These are phyloP conservation scores for Brachionus calyciflorus DNA, from an alignment of 1,140 invertebrate genomes.

Conservation along the genomic window DNA sequence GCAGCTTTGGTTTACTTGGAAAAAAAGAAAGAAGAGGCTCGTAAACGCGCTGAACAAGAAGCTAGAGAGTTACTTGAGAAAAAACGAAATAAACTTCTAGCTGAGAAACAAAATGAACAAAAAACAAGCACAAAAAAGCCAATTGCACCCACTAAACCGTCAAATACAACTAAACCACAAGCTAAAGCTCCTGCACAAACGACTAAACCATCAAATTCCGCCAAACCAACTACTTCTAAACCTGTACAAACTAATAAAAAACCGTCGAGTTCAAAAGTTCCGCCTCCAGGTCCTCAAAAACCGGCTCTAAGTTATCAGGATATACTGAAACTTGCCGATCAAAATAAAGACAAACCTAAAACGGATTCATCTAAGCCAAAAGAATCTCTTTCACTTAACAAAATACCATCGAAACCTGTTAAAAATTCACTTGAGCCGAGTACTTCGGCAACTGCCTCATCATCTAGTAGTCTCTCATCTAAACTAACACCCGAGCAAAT, in stretches of 20 bases:
- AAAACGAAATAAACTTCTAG: background rate
- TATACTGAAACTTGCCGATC: constrained; percentile 30
- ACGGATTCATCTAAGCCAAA: background rate
- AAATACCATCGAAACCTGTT: background rate
- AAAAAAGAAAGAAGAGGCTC: constrained; percentile 35
- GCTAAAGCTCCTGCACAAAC: background rate
- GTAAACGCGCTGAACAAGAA: constrained; percentile 1
- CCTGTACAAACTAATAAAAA: background rate
- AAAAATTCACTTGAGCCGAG: background rate
- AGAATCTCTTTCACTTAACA: background rate
- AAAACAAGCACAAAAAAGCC: constrained; percentile 5
- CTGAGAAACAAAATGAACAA: background rate
- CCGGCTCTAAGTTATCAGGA: constrained; percentile 22
- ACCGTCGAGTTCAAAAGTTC: background rate
- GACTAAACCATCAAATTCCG: background rate
- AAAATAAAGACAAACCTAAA: constrained; percentile 36
- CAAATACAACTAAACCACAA: background rate
- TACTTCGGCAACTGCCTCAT: constrained; percentile 1
- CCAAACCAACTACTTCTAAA: background rate
- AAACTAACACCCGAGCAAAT: constrained; percentile 45
- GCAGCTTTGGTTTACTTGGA: constrained; percentile 35
- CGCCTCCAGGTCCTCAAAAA: background rate
- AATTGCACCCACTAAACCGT: background rate
- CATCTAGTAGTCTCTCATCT: background rate
- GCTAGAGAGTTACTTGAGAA: constrained; percentile 30